Base-by-base conservation (phyloP, 2,888 invertebrate species). In the Drosophila robusta region DNA sequence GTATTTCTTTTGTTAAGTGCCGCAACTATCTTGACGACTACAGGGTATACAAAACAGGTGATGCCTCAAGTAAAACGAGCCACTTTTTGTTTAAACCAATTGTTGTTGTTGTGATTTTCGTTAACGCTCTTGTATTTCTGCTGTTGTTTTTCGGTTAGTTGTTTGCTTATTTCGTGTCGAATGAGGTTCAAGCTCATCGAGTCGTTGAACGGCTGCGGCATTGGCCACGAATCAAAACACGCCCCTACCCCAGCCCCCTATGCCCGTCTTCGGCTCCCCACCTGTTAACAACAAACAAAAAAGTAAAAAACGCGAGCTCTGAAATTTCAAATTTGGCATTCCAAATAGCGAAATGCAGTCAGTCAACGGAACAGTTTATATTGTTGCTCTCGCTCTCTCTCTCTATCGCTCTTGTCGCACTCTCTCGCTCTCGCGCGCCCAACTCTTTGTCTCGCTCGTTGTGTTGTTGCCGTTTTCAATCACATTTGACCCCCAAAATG, bases 181-280 rank as follows among this genome's bases (percentile, higher is more conserved):
- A 22, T 18, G 14, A 36, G 49, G 47, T 75, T 73, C 75, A 54
- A 60, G 55, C 65, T 61, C 50, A 60, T 51, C 61, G 72, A 72
- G 85, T 81, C 85, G 75, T 66, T 78, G 85, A 80, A 84, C 80
- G 85, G 56, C 57, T 24, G 24, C 58, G 85, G 45, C 85, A 84
- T 75, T 84, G 80, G 79, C 69, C 69, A 71, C 66, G 44, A 58
- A 54, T 44, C 74, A 38, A 55, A 64, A 24, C 41, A 45, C 32
- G 4, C 44, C 49, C 41, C 24, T 7, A 3, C 49, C 41, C 24
- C 5, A 3, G 0, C 1, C 14, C 7, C n/a, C 0, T 18, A 18
- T 18, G 18, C 4, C 42, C 22, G 0, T 16, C 0, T 26, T 0
- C 16, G 32, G 0, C 2, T 3, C n/a, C 24, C 24, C 36, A 4